Evolutionary conservation across 1,140 invertebrate species (phyloP), one percentile per base, ranked within the genome.

Genomic region (Oppia nitens): DNA sequence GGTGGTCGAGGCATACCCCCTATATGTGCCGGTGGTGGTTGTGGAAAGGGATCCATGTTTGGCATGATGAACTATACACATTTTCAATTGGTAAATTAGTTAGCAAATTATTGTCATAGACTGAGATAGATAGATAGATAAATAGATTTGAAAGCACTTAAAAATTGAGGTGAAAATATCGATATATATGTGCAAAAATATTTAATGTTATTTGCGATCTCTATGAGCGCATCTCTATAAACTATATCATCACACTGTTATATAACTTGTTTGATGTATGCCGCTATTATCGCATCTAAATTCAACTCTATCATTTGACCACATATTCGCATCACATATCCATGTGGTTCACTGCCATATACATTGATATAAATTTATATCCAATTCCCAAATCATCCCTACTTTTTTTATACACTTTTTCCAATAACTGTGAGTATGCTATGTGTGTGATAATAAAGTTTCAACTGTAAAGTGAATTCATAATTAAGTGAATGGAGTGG

Each of bases 1-100:
- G 87, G 82, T 47, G 87, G 85, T 72, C 89, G 79, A 63, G 87
- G 85, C 12, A 93, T 77, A 69, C 88, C 88, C 66, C 91, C 91
- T 87, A 93, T 95, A 72, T 95, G 91, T 63, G 92, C 91, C 14
- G 92, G 91, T 23, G 92, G 91, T 57, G 91, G 91, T 73, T 91
- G 88, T 64, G 87, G 81, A 48, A 80, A 80, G 50, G 77, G 78
- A 54, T 88, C 88, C 69, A 87, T 90, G 66, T 87, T 86, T 72
- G 89, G 91, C 76, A 94, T 92, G 63, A 73, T 68, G 71, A 90
- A 85, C 23, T 85, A 83, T 60, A n/a, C n/a, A n/a, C n/a, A n/a
- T n/a, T n/a, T n/a, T n/a, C n/a, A n/a, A n/a, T n/a, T n/a, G n/a
- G n/a, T n/a, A n/a, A n/a, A n/a, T n/a, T n/a, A n/a, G n/a, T n/a